Conservation (phyloP, 1,140 invertebrate species). For the Papilio xuthus region DNA sequence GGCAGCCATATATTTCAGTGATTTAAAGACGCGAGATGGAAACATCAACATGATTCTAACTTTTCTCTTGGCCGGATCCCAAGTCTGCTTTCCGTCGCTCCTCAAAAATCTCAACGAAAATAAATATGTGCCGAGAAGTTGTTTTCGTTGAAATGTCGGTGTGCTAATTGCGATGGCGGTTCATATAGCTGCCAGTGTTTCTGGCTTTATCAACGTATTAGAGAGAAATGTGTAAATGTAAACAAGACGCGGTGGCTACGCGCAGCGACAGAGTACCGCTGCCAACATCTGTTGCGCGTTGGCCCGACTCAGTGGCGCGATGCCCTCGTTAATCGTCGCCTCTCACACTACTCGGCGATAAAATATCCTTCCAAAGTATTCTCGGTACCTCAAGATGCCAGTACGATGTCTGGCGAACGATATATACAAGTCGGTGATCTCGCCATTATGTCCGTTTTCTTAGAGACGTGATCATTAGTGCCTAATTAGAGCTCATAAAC, state of each 20-base stretch:
- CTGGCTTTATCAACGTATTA: conserved; percentile 43
- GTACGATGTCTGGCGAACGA: conserved; percentile 43
- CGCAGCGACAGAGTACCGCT: conserved; percentile 41
- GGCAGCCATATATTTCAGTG: conserved; percentile 20
- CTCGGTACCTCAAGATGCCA: conserved; percentile 42
- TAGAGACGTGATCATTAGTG: conserved; percentile 53
- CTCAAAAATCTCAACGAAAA: conserved; percentile 56
- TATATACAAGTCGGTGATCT: conserved; percentile 41
- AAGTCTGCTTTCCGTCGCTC: conserved; percentile 56
- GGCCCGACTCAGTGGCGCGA: conserved; percentile 37
- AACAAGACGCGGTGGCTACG: conserved; percentile 55
- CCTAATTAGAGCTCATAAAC: conserved; percentile 36
- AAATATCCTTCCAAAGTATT: conserved; percentile 9
- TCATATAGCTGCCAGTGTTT: conserved; percentile 44
- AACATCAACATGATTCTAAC: conserved; percentile 27
- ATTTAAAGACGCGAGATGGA: conserved; percentile 4
- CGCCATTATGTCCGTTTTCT: conserved; percentile 46
- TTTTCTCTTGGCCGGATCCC: conserved; percentile 60
- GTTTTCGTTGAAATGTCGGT: conserved; percentile 36
- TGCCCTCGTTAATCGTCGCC: conserved; percentile 45
- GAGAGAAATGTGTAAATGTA: conserved; percentile 51
- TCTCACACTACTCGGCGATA: background rate
- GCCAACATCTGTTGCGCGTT: conserved; percentile 59
- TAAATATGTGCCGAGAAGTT: conserved; percentile 49
- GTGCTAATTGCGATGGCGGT: conserved; percentile 38